These are phyloP conservation scores for Eupelmus urozonus DNA, from an alignment of 2,888 invertebrate species.

Conservation along the genomic window DNA sequence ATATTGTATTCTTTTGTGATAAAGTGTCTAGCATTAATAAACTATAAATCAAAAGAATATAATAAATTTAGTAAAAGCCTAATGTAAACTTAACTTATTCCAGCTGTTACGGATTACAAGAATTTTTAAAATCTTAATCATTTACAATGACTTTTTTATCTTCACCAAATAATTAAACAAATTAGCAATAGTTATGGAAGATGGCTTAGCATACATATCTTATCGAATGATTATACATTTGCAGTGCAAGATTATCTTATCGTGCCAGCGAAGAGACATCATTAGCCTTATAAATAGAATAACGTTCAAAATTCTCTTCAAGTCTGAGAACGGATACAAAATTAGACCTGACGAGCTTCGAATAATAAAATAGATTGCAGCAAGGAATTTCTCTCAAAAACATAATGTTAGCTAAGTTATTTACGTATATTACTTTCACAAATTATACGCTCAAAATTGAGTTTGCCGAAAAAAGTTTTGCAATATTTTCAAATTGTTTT, in stretches of 20 bases:
- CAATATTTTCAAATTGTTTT: not conserved
- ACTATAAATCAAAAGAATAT: too few species aligned
- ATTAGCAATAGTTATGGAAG: not conserved
- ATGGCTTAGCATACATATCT: not conserved
- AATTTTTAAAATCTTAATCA: too few species aligned
- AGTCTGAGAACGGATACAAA: slow-evolving; percentile 5
- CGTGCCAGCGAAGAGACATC: slow-evolving; percentile 5
- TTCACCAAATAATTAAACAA: not conserved
- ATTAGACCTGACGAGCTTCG: slow-evolving; percentile 2
- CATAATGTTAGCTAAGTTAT: not conserved
- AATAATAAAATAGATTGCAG: slow-evolving; percentile 12
- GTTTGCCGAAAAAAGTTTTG: not conserved
- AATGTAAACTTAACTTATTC: too few species aligned
- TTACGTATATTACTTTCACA: too few species aligned
- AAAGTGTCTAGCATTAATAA: too few species aligned
- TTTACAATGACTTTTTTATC: too few species aligned
- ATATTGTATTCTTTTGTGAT: too few species aligned
- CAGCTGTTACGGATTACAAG: too few species aligned
- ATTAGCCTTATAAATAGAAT: slow-evolving; percentile 42
- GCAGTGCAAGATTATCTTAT: slow-evolving; percentile 35
- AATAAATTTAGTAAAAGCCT: too few species aligned
- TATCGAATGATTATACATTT: slow-evolving; percentile 28
- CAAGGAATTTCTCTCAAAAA: not conserved
- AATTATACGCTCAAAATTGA: too few species aligned
- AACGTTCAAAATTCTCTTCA: slow-evolving; percentile 7